Base-by-base conservation (phyloP, 92 coral and sea anemone genomes). In the Isaurus tuberculatus region DNA sequence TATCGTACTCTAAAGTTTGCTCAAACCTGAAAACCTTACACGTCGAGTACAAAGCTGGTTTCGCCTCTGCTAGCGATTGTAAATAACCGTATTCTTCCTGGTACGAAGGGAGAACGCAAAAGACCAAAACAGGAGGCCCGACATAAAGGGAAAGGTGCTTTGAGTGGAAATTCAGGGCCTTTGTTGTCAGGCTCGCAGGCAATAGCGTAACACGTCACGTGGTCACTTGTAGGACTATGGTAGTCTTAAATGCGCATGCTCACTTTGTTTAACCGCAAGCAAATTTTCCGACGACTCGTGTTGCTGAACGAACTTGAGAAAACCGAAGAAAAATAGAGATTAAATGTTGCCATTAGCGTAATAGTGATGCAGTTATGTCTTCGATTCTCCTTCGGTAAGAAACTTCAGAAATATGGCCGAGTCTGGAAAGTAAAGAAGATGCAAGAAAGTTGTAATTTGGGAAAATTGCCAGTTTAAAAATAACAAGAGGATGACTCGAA, bases 101-200 rank as follows among this genome's bases (percentile, higher is more conserved):
- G 53, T 58, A 31, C 70, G 82, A 58, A 40, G 82, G 70, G 70
- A 77, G 57, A 66, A 53, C 44, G 77, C 61, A 85, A 88, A 86
- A 89, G 79, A 82, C 92, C 82, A 70, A 86, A 91, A 81, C 90
- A 88, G 92, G 89, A 85, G 93, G 88, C 84, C 89, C 95, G 91
- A 90, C 91, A 92, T 82, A 90, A 90, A 81, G 93, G 92, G 86
- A 80, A 86, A 85, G 86, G 87, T 79, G 86, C 87, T 89, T 73
- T 87, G 85, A 87, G 86, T 73, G 79, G 89, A 84, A 90, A 72
- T 85, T 89, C 87, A 85, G 88, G 85, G 92, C 88, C 97, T 93
- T 94, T 94, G 98, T 94, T 94, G 98, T 91, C 95, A 94, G 92
- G 89, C 89, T 89, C 92, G 86, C 86, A 85, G 77, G 87, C 87